Conservation (phyloP, 2,113 vertebrate species). For the Pluvianellus socialis region DNA sequence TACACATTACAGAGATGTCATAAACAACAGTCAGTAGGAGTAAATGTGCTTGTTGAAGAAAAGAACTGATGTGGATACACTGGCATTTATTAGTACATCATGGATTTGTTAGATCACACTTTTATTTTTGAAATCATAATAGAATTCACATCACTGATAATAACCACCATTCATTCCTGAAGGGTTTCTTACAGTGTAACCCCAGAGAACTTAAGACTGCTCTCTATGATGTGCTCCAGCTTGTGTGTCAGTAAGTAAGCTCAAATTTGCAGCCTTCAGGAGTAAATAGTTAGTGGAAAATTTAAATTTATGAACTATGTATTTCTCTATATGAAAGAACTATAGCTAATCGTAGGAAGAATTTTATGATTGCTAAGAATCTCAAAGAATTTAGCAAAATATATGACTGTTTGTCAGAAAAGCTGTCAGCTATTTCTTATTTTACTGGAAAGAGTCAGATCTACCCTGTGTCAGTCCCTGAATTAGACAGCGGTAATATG, state of each 20-base stretch:
- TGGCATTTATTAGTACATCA: not conserved
- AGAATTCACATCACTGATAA: slow-evolving; percentile 16
- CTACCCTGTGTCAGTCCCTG: not conserved
- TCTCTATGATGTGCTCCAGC: not conserved
- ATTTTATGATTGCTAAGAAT: not conserved
- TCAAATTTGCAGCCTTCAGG: not conserved
- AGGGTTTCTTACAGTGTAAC: not conserved
- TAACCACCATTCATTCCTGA: not conserved
- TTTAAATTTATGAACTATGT: not conserved
- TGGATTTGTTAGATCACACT: not conserved
- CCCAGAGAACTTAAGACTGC: not conserved
- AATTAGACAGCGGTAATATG: not conserved
- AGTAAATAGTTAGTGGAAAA: not conserved
- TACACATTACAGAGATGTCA: not conserved
- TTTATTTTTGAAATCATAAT: not conserved
- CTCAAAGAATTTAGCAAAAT: not conserved
- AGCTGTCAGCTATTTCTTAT: not conserved
- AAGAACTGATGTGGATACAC: not conserved
- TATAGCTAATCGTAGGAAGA: not conserved
- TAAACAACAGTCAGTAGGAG: not conserved
- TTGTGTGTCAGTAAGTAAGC: not conserved
- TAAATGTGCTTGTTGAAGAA: not conserved
- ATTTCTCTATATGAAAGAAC: not conserved
- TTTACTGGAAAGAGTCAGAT: not conserved
- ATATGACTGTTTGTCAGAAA: not conserved